Conservation (phyloP, 2,888 invertebrate species). For the Melipona bicolor region DNA sequence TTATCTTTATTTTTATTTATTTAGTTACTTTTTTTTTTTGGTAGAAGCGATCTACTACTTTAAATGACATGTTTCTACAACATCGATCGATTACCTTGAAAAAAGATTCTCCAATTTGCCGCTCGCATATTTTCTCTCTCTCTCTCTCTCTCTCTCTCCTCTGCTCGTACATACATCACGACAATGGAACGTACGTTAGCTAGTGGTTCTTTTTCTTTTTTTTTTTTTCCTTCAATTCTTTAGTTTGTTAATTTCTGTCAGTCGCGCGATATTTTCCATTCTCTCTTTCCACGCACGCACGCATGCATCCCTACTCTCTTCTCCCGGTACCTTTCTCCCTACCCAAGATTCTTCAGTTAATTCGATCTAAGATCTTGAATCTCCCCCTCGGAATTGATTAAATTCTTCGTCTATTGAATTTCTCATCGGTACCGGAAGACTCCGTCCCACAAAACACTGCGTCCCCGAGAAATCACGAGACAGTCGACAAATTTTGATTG, state of each 20-base stretch:
- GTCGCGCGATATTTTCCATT: constrained; percentile 36
- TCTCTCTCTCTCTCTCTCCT: constrained; percentile 20
- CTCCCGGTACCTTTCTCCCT: neutral
- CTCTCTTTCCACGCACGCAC: constrained; percentile 39
- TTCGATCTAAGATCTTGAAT: neutral
- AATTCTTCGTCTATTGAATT: neutral
- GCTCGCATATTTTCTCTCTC: constrained; percentile 18
- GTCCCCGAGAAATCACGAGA: constrained; percentile 64
- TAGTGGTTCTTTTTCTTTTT: constrained; percentile 48
- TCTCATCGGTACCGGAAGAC: constrained; percentile 30
- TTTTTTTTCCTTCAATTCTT: neutral
- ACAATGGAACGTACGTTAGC: constrained; percentile 67
- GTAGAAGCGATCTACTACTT: constrained; percentile 80
- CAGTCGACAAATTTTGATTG: constrained; percentile 73
- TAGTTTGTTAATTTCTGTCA: neutral
- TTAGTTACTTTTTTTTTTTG: constrained; percentile 51
- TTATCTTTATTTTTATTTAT: constrained; percentile 50
- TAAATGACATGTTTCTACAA: constrained; percentile 80
- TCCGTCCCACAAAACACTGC: constrained; percentile 59
- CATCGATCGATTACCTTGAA: constrained; percentile 80
- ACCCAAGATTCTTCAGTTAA: neutral
- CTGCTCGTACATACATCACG: constrained; percentile 70
- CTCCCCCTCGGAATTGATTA: neutral
- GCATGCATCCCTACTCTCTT: neutral
- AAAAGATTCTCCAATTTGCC: constrained; percentile 71